Evolutionary conservation across 2,113 vertebrate genomes (phyloP).

Genomic region (Pelecanoides urinatrix): DNA sequence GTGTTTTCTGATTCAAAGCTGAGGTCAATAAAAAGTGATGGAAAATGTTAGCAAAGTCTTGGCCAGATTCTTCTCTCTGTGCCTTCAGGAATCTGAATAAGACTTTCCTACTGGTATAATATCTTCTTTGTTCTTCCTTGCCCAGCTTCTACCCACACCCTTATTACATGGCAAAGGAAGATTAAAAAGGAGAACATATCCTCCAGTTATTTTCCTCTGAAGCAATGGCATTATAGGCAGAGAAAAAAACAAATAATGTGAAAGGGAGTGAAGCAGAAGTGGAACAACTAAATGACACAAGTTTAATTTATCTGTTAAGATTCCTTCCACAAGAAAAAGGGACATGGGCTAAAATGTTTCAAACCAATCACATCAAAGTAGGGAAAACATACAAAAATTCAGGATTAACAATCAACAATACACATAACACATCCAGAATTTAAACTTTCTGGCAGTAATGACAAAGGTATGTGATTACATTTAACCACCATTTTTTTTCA

Average conservation of each 20-base stretch:
- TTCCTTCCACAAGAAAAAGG: not conserved
- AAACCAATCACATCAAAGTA: not conserved
- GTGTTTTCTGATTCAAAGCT: slow-evolving; percentile 17
- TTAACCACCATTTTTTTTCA: not conserved
- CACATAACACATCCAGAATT: not conserved
- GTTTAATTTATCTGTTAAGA: not conserved
- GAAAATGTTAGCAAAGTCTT: slow-evolving; percentile 19
- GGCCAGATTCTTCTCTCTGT: not conserved
- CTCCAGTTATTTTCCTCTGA: slow-evolving; percentile 26
- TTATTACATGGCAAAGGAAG: not conserved
- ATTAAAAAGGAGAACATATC: not conserved
- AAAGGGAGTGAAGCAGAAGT: not conserved
- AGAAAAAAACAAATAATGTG: not conserved
- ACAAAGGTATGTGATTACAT: not conserved
- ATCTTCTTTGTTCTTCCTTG: not conserved
- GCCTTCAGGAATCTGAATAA: not conserved
- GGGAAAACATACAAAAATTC: not conserved
- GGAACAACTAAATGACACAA: not conserved
- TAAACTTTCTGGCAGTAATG: not conserved
- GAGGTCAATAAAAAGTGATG: slow-evolving; percentile 12
- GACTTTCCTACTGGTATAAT: not conserved
- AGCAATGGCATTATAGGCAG: not conserved
- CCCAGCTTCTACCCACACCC: not conserved
- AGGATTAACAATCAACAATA: not conserved
- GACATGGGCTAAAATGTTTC: not conserved